Conservation (phyloP, 1,140 invertebrate species). For the Drosophila punjabiensis region DNA sequence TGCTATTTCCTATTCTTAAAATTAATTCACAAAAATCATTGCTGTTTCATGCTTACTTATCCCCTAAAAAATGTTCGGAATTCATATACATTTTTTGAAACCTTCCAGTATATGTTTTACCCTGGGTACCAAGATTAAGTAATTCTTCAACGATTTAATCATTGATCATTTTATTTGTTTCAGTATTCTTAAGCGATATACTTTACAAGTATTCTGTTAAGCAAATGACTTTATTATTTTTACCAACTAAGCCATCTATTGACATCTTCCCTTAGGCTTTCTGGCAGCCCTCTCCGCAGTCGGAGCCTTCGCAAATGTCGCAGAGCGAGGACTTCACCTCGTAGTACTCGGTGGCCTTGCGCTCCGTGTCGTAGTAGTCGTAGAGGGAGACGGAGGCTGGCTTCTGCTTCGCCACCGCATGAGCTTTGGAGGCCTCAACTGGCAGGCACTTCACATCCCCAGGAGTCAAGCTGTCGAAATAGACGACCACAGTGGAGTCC, state of each 20-base stretch:
- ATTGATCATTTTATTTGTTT: not conserved
- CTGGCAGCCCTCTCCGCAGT: constrained; percentile 87
- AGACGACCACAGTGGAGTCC: constrained; percentile 92
- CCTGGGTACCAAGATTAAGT: not conserved
- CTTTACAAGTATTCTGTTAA: not conserved
- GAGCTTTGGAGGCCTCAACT: constrained; percentile 92
- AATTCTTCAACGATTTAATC: not conserved
- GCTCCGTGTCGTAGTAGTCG: constrained; percentile 95
- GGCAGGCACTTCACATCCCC: constrained; percentile 91
- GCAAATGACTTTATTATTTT: not conserved
- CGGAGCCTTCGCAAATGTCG: constrained; percentile 91
- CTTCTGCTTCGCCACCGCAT: constrained; percentile 94
- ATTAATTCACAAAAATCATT: too few relatives aligned
- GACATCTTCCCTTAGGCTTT: constrained; percentile 7
- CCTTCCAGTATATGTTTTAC: too few relatives aligned
- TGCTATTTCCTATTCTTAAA: too few relatives aligned
- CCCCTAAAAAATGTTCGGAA: too few relatives aligned
- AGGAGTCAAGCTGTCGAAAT: constrained; percentile 92
- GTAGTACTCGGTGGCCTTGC: constrained; percentile 91
- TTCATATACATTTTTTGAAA: not conserved
- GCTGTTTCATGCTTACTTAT: not conserved
- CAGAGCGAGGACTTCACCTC: constrained; percentile 89
- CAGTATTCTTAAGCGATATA: not conserved
- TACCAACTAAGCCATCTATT: not conserved
- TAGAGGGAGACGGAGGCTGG: constrained; percentile 94